Base-by-base conservation (phyloP, 2,888 invertebrate species). In the Myathropa florea region DNA sequence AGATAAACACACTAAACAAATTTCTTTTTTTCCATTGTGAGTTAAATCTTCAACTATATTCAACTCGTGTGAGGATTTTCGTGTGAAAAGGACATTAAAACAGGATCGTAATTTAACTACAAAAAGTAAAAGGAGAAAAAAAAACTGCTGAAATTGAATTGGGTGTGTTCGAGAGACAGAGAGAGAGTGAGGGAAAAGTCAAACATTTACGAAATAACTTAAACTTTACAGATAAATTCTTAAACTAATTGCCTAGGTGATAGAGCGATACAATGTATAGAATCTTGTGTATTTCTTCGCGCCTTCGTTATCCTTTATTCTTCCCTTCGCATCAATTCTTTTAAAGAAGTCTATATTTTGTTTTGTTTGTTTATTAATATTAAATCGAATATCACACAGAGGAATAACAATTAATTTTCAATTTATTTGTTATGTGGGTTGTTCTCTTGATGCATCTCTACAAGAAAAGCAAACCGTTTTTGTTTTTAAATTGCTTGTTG, bases 361-460 rank as follows among this genome's bases (percentile, higher is more conserved):
- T 61, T 81, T 30, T 55, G 64, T 68, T 81, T 28, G 23, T 75
- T 46, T 46, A 39, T 63, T 75, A 81, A 83, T 86, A 73, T 88
- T 88, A 88, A 88, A 88, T 88, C 82, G 88, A 88, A 89, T 89
- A 89, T 89, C 89, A 89, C 89, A 89, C 88, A 88, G 88, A 89
- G 86, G 87, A 88, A 89, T 89, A 89, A 88, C 88, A 88, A 84
- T 77, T 86, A 70, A 77, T 72, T 76, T 63, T 70, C 65, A 36
- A 46, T 80, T 61, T 82, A 21, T 59, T 68, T 72, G 63, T 57
- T 36, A 68, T 70, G 18, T 26, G 55, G 63, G 33, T 33, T 55
- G 4, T 18, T 57, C 64, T 18, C 53, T 57, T 57, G 2, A 21
- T 23, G 14, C 21, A 30, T 39, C 14, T 30, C 57, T 39, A 30